Conservation (phyloP, 2,888 invertebrate species). For the Holacanthella duospinosa region DNA sequence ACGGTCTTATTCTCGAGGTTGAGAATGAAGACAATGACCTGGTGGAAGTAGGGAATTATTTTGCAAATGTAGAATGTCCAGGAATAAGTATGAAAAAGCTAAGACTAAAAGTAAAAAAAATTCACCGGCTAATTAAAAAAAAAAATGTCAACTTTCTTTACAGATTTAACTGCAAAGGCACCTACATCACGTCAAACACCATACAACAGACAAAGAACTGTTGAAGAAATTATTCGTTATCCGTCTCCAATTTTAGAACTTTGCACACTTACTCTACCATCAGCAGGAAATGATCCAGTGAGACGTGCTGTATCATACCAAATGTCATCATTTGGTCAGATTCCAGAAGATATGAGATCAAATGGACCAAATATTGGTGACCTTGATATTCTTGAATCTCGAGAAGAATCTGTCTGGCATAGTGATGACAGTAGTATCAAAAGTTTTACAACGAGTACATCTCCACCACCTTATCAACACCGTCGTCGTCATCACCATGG, state of each 20-base stretch:
- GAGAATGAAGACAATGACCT: constrained; percentile 46
- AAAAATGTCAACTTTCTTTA: background rate
- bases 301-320: background rate
- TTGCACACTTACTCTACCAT: constrained; percentile 31
- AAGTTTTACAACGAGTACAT: background rate
- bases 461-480: constrained; percentile 10
- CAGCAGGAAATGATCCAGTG: constrained; percentile 9
- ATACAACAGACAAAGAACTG: background rate
- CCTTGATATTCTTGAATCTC: constrained; percentile 10
- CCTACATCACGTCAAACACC: background rate
- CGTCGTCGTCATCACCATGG: constrained; percentile 27
- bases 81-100: background rate
- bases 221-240: background rate
- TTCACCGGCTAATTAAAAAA: background rate
- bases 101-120: background rate
- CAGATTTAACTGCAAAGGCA: background rate
- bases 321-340: background rate
- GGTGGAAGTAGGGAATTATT: constrained; percentile 30
- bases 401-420: constrained; percentile 6
- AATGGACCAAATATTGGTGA: background rate
- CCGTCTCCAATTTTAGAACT: constrained; percentile 30
- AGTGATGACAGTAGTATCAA: background rate
- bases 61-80: constrained; percentile 20
- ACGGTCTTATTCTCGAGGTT: constrained; percentile 48
- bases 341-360: background rate